Percentiles rank a stretch among this genome's conserved stretches.
phyloP scores from a whole-genome alignment of 1,140 invertebrate species.

The Brachionus angularis region DNA sequence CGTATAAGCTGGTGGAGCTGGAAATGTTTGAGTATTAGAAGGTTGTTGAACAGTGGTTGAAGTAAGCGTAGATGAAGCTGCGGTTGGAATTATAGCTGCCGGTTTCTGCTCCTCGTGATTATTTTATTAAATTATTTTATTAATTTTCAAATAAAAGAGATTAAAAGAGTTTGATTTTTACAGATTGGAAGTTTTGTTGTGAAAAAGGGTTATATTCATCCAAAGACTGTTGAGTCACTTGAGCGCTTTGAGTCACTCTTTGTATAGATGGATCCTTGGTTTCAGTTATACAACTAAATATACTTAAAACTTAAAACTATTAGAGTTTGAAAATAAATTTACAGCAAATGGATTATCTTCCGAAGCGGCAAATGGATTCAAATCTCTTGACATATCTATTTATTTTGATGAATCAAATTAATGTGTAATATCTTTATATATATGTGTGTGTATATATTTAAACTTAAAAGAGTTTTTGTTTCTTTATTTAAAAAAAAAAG shows the following conservation, averaged over 20 bases:
- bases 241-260: neutral
- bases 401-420: neutral
- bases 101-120: too few relatives aligned
- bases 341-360: constrained; percentile 15
- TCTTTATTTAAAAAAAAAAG: too few relatives aligned
- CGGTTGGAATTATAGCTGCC: constrained; percentile 42
- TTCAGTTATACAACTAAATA: neutral
- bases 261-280: constrained; percentile 32
- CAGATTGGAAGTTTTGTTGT: constrained; percentile 16
- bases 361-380: constrained; percentile 20
- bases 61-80: neutral
- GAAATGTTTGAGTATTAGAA: neutral
- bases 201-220: constrained; percentile 93
- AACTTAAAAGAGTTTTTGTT: too few relatives aligned
- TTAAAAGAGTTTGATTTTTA: neutral
- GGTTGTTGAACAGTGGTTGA: neutral
- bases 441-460: too few relatives aligned
- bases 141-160: neutral
- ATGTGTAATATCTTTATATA: too few relatives aligned
- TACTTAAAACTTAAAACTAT: neutral
- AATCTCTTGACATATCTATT: constrained; percentile 25
- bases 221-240: constrained; percentile 54
- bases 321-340: neutral
- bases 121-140: too few relatives aligned
- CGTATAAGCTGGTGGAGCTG: neutral